phyloP scores from a whole-genome alignment of 1,140 invertebrate species.

The Ladona fulva region DNA sequence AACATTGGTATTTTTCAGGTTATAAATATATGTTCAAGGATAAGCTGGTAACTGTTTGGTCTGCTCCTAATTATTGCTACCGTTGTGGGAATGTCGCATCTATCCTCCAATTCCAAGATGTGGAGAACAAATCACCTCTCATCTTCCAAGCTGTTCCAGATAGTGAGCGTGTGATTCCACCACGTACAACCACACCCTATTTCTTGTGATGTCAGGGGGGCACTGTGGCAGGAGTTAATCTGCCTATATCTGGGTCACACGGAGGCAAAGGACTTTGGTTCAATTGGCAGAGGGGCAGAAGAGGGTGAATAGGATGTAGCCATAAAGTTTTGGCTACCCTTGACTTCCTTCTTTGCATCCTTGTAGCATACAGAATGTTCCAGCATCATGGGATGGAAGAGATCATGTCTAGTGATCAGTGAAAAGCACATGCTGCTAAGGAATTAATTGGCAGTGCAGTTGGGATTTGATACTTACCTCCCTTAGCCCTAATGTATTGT shows the following conservation, averaged over 20 bases:
- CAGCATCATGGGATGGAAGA: background rate
- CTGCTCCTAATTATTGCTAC: conserved; percentile 94
- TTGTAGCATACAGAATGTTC: background rate
- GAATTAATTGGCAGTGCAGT: background rate
- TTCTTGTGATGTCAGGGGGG: conserved; percentile 63
- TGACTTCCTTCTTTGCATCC: background rate
- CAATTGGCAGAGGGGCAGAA: background rate
- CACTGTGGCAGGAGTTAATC: background rate
- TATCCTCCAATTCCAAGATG: conserved; percentile 73
- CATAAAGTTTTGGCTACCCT: background rate
- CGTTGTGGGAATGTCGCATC: conserved; percentile 90
- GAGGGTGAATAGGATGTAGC: background rate
- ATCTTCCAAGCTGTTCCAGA: conserved; percentile 93
- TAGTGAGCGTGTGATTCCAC: conserved; percentile 81
- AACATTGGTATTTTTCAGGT: conserved; percentile 44
- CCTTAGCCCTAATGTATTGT: background rate
- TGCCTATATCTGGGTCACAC: background rate
- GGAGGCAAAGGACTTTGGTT: background rate
- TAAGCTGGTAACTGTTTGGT: conserved; percentile 92
- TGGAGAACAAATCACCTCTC: conserved; percentile 69
- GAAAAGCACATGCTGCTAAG: background rate
- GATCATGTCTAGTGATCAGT: background rate
- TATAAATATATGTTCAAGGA: conserved; percentile 95
- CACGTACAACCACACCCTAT: conserved; percentile 86
- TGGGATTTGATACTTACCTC: background rate